Evolutionary conservation across 2,888 invertebrate species (phyloP), one percentile per base, ranked within the genome.

Genomic region (Polydesmus complanatus): DNA sequence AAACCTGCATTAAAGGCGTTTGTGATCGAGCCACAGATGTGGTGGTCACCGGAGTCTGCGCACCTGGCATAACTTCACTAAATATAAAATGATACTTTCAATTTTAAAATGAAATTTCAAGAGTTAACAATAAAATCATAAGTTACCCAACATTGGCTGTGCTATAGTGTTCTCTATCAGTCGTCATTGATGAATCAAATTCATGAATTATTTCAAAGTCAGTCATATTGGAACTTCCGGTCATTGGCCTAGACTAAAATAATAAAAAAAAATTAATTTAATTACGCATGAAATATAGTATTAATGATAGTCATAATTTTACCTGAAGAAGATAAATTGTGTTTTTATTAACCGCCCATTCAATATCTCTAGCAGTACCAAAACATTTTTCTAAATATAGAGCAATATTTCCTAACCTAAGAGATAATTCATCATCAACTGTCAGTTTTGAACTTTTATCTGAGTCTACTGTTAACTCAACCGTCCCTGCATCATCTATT

Each of bases 291-390:
- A 37, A 37, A 5, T 5, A 37, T 37, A 37, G 14, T 8, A 8
- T 37, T 8, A 37, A 37, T 37, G 14, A 37, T 37, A 37, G 14
- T 14, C 5, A 37, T 8, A 37, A 37, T 21, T n/a, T 18, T 23
- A 60, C 83, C 50, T 60, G 60, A 11, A 60, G 22, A n/a, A 60
- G 56, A 49, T 23, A 60, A 27, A 60, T 60, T 3, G 47, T 21
- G 8, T 27, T 22, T 79, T 80, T 74, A 63, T 72, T 73, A 50
- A 86, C 72, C 8, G 87, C 88, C 85, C 88, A 91, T 73, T 91
- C 90, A 60, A 91, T 81, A 69, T 90, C 89, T 65, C 86, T 77
- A 0, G 83, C 80, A 1, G 79, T 78, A 0, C 83, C 85, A 75
- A 84, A 88, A 21, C 80, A 70, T 51, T 77, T 73, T 70, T 90